Conservation (phyloP, 2,888 invertebrate species). For the Morpho helenor region DNA sequence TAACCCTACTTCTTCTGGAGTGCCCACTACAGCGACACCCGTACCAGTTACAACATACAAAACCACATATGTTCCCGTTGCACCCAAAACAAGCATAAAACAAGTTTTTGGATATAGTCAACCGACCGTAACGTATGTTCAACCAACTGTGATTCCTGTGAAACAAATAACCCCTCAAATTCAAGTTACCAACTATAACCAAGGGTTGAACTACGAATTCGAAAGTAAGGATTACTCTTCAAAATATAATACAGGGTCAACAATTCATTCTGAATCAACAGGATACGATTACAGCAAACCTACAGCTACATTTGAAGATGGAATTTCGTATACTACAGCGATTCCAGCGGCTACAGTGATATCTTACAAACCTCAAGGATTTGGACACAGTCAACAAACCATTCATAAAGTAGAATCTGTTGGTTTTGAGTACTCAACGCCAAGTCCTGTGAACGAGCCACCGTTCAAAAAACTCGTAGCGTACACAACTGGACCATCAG, state of each 20-base stretch:
- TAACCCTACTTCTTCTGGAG: slow-evolving; percentile 63
- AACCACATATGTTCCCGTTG: slow-evolving; percentile 58
- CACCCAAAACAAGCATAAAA: slow-evolving; percentile 60
- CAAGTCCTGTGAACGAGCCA: slow-evolving; percentile 54
- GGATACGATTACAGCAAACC: slow-evolving; percentile 50
- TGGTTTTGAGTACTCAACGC: slow-evolving; percentile 53
- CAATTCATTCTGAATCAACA: neutral
- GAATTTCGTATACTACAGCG: slow-evolving; percentile 52
- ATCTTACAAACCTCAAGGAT: slow-evolving; percentile 55
- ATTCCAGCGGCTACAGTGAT: slow-evolving; percentile 53
- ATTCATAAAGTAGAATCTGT: slow-evolving; percentile 49
- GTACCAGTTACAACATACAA: slow-evolving; percentile 61
- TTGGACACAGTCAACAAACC: slow-evolving; percentile 55
- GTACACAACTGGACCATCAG: slow-evolving; percentile 60
- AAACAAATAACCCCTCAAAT: slow-evolving; percentile 50
- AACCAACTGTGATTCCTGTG: slow-evolving; percentile 52
- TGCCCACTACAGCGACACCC: slow-evolving; percentile 66
- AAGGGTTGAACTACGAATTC: slow-evolving; percentile 48
- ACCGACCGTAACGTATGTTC: slow-evolving; percentile 64
- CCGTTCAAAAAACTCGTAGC: slow-evolving; percentile 64
- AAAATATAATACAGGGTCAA: slow-evolving; percentile 23
- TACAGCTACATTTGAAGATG: slow-evolving; percentile 58
- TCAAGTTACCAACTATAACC: slow-evolving; percentile 46
- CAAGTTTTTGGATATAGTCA: slow-evolving; percentile 67
- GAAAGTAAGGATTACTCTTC: slow-evolving; percentile 37